These are phyloP conservation scores for Conistra vaccinii DNA, from an alignment of 2,888 invertebrate genomes.

Conservation along the genomic window DNA sequence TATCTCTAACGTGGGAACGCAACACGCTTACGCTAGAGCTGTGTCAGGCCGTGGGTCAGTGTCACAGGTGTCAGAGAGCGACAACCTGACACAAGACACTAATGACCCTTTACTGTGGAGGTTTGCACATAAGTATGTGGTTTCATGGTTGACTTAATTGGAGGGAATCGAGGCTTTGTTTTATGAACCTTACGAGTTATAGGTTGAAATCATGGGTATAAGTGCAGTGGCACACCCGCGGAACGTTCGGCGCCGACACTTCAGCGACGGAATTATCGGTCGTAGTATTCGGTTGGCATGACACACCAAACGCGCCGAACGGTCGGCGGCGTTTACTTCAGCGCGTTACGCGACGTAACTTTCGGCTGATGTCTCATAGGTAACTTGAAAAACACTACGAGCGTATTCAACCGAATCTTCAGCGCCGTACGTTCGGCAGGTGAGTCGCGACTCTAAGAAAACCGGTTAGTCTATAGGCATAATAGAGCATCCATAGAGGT, in stretches of 20 bases:
- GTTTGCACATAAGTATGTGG: background rate
- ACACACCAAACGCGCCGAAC: no score
- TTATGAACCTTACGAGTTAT: background rate
- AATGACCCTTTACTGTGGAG: conserved; percentile 17
- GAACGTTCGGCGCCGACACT: no score
- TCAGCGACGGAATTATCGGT: no score
- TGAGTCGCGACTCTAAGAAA: no score
- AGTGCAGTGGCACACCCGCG: no score
- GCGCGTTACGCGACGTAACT: no score
- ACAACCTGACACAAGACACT: conserved; percentile 49
- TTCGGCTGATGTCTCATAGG: no score
- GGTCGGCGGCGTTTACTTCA: no score
- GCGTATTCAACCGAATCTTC: no score
- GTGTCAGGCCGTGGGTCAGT: conserved; percentile 55
- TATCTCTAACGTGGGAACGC: conserved; percentile 60
- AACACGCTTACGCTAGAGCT: conserved; percentile 45
- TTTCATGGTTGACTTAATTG: conserved; percentile 50
- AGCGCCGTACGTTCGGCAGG: no score
- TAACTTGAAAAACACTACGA: no score
- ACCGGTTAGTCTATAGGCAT: background rate
- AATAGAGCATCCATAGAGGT: background rate
- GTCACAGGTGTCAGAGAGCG: conserved; percentile 42
- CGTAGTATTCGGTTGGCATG: no score
- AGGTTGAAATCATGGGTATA: background rate
- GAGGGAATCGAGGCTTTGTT: background rate